Conservation (phyloP, 2,797 vertebrate species). For the Gymnoscopelus microlampas region DNA sequence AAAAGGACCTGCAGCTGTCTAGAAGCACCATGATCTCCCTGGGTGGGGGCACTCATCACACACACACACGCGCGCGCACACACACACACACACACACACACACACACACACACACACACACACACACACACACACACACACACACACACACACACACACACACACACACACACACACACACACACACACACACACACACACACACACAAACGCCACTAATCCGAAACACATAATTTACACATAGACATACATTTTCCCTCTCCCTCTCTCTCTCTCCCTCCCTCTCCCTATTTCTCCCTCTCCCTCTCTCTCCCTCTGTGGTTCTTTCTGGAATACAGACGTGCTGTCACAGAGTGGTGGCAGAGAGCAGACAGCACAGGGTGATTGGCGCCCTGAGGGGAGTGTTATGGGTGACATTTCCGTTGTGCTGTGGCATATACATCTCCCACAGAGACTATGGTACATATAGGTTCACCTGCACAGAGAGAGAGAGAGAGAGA, state of each 20-base stretch:
- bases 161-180: conserved; percentile 33
- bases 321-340: not conserved
- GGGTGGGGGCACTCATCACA: conserved; percentile 52
- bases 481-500: conserved; percentile 6
- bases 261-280: not conserved
- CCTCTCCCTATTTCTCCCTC: too few species aligned
- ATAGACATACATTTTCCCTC: conserved; percentile 9
- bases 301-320: not conserved
- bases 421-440: conserved; percentile 55
- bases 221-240: conserved; percentile 9
- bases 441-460: conserved; percentile 50
- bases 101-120: too few species aligned
- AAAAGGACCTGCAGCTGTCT: conserved; percentile 56
- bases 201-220: conserved; percentile 3
- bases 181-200: conserved; percentile 31
- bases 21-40: conserved; percentile 57
- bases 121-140: conserved; percentile 56
- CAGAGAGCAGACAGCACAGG: conserved; percentile 11
- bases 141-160: conserved; percentile 27
- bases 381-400: conserved; percentile 67
- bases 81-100: too few species aligned
- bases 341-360: conserved; percentile 4
- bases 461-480: conserved; percentile 35
- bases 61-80: too few species aligned
- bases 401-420: conserved; percentile 76